phyloP scores from a whole-genome alignment of 2,113 vertebrate genomes.

The Peromyscus leucopus region DNA sequence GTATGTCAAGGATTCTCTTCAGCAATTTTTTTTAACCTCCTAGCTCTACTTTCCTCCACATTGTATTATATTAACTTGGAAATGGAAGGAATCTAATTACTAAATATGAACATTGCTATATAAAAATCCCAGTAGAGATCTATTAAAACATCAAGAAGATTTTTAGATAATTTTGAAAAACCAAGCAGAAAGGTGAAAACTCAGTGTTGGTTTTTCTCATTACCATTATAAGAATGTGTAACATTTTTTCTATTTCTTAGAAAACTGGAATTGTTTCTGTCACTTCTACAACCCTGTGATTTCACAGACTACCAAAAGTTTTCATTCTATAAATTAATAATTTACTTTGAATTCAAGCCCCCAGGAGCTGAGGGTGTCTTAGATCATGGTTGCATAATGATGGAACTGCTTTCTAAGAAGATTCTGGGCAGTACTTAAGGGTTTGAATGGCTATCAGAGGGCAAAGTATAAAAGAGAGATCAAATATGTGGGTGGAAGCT shows the following conservation, averaged over 20 bases:
- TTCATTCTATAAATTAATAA: neutral
- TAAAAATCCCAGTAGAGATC: slow-evolving; percentile 4
- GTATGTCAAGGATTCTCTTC: neutral
- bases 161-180: slow-evolving; percentile 18
- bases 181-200: slow-evolving; percentile 14
- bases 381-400: neutral
- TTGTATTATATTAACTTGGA: neutral
- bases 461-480: slow-evolving; percentile 7
- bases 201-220: neutral
- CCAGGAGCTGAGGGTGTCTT: neutral
- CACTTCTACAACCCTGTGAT: neutral
- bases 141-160: slow-evolving; percentile 40
- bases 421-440: neutral
- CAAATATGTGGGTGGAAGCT: neutral
- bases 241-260: slow-evolving; percentile 8
- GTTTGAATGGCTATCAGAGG: neutral
- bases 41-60: neutral
- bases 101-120: neutral
- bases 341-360: neutral
- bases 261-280: neutral
- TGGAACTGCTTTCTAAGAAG: neutral
- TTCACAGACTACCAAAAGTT: neutral
- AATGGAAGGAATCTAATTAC: neutral
- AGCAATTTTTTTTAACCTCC: neutral
- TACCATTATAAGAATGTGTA: neutral